Evolutionary conservation across 1,140 invertebrate genomes (phyloP), one percentile per base, ranked within the genome.

Genomic region (Ooceraea biroi): DNA sequence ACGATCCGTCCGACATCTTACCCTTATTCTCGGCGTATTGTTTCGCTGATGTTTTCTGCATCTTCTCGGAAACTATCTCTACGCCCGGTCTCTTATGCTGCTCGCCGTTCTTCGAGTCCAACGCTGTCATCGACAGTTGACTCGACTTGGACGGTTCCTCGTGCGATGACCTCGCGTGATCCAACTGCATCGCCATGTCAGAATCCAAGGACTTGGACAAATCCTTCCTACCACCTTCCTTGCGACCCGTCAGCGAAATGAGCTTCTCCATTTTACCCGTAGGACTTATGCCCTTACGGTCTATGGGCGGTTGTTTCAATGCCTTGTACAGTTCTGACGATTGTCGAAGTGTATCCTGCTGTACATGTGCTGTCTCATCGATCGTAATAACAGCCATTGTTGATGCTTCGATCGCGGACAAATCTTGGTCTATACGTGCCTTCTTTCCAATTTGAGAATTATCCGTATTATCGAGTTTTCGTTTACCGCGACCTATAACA

Each of bases 401-500:
- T 27, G 91, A 90, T n/a, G 89, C 84, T 82, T 94, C 93, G 48
- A 94, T 93, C 12, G 83, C 88, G 0, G 85, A 90, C 68, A 92
- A 85, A 60, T 94, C 91, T 80, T 93, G 92, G 0, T 93, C 92
- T 66, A 93, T 89, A 74, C 90, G 83, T 25, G 82, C 14, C 27
- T 89, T 92, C 14, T 94, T 94, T 17, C n/a, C 73, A 3, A 85
- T 14, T 50, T 85, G 78, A 22, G 78, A 50, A 36, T n/a, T n/a
- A n/a, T 88, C 85, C 5, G 57, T 48, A 12, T 41, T 52, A 12
- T 94, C 94, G 17, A 91, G 66, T 91, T 94, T 94, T 58, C 94
- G 87, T 88, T 94, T 94, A 48, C 94, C 94, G n/a, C 94, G 90
- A 57, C 93, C 93, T 94, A 55, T 5, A 17, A 85, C 10, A 44